phyloP scores from a whole-genome alignment of 2,797 vertebrate genomes.

The Arrhamphus sclerolepis region DNA sequence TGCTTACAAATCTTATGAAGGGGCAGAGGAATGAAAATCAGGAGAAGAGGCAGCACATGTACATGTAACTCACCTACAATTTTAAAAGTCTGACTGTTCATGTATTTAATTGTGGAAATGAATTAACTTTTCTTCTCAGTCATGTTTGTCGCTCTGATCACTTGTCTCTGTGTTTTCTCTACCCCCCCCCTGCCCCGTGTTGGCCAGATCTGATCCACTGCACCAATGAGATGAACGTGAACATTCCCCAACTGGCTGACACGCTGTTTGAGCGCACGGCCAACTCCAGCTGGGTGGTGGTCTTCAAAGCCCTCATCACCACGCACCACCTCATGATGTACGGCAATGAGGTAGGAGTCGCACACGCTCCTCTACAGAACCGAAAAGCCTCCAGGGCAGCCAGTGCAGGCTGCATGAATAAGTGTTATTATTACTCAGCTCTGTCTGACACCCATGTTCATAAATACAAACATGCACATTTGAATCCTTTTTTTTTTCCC shows the following conservation, averaged over 20 bases:
- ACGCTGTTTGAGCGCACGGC: conserved; percentile 88
- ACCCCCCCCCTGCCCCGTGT: background rate
- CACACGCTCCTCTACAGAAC: conserved; percentile 1
- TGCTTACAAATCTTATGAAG: background rate
- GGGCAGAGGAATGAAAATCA: background rate
- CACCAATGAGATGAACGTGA: conserved; percentile 95
- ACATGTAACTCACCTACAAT: too few species aligned
- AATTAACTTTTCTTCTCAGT: background rate
- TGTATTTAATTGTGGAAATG: too few species aligned
- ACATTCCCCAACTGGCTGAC: conserved; percentile 90
- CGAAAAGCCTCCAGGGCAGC: conserved; percentile 9
- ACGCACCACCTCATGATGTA: conserved; percentile 97
- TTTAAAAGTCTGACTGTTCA: too few species aligned
- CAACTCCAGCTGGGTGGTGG: conserved; percentile 95
- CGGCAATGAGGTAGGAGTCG: conserved; percentile 89
- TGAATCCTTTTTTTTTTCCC: conserved; percentile 31
- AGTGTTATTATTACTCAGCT: conserved; percentile 31
- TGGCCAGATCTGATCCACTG: conserved; percentile 90
- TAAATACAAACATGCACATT: conserved; percentile 33
- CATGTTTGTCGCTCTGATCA: conserved; percentile 6
- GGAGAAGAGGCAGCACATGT: background rate
- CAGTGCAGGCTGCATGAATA: conserved; percentile 26
- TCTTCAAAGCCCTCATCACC: conserved; percentile 96
- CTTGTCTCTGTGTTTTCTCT: conserved; percentile 10
- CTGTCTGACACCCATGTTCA: conserved; percentile 28